Evolutionary conservation across 2,888 invertebrate species (phyloP), one percentile per base, ranked within the genome.

Genomic region (Ochlodes sylvanus): DNA sequence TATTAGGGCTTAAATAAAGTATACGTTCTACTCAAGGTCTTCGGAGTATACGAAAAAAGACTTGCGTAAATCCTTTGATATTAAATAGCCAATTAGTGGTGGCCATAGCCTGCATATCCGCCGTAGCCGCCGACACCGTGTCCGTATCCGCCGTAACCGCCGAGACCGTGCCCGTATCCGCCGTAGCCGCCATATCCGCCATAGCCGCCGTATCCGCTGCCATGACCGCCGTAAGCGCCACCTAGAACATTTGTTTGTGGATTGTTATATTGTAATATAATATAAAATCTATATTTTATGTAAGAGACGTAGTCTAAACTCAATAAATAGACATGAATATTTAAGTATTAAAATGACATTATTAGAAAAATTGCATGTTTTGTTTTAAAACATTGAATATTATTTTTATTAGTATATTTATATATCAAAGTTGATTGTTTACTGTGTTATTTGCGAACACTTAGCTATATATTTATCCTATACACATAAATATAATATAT

Each of bases 41-140:
- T 42, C 6, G 34, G 63, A 63, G 63, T 17, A 19, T 58, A 14
- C 12, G 52, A 52, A 27, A 17, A 21, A 63, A 63, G 4, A 19
- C 12, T 56, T 32, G 32, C 10, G 10, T 34, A 34, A 9, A 56
- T 32, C 27, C 7, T 58, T 38, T 38, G 38, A 15, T 19, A 44
- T n/a, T 7, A 21, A 21, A 21, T 42, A 66, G 50, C 54, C 54
- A 69, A 32, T 71, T 86, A 89, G 80, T 89, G 86, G 72, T 88
- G 85, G 68, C 81, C 77, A 74, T 80, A 79, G 54, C 42, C 76
- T 74, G 64, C 73, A 66, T 73, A 73, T 47, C 77, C 78, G 47
- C 72, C 67, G 69, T 72, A 70, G 2, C 72, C 71, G 47, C 69
- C 65, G 61, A 78, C 74, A 0, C 80, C 79, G 67, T 76, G 75